Base-by-base conservation (phyloP, 2,888 invertebrate species). In the Hydraecia micacea region DNA sequence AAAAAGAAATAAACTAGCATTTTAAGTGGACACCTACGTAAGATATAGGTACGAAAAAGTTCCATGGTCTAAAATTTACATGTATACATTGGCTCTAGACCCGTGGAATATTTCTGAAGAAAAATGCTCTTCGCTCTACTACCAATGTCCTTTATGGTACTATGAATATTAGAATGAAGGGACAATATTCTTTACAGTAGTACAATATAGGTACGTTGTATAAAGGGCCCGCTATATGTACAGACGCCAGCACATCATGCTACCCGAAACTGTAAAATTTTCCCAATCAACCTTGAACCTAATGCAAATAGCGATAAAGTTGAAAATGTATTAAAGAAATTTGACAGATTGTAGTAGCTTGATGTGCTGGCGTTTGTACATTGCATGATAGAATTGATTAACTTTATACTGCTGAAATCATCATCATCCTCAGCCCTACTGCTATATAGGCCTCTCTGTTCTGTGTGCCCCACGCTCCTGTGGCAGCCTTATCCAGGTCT, bases 1-100 rank as follows among this genome's bases (percentile, higher is more conserved):
- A 83, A 76, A 80, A 77, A 63, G 60, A 60, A 72, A 81, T 80
- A 80, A 79, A 86, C 75, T 75, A 79, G 46, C 65, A 67, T 78
- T 62, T 46, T 42, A 78, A 55, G 25, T 58, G 67, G 60, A 73
- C 87, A 77, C 83, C 77, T 80, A 75, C 77, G 65, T 68, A 75
- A 66, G 13, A 13, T 8, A 65, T 32, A n/a, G n/a, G n/a, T n/a
- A 63, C 9, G 46, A 42, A 36, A 66, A 52, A 1, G 15, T 73
- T 83, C 63, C 52, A 63, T 7, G 11, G 28, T 73, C 9, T 42
- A 36, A 28, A 2, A 58, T 80, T 71, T 39, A 3, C 36, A 46
- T n/a, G n/a, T n/a, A n/a, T 60, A 69, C 18, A n/a, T 13, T 39
- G 36, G 46, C 55, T 2, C 0, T 39, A 7, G 13, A 74, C 18